Base-by-base conservation (phyloP, 2,797 vertebrate species). In the Dendrocincla fuliginosa region DNA sequence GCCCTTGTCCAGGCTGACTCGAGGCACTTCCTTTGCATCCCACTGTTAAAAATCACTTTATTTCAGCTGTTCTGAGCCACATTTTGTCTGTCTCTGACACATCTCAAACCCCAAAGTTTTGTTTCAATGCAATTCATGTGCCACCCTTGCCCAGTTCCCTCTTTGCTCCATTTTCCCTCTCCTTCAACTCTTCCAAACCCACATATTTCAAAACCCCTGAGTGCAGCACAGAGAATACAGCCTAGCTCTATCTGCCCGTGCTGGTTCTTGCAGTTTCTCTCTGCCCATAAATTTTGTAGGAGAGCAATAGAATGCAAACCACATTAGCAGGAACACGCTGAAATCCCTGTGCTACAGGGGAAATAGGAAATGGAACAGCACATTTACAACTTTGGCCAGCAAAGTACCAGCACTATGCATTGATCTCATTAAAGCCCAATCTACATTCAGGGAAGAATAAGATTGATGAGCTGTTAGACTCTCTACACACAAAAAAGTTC, bases 391-490 rank as follows among this genome's bases (percentile, higher is more conserved):
- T 96, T 96, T 94, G 94, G 96, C 95, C 96, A 81, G 91, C 7
- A 3, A 92, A 94, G 65, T 89, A 93, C 88, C 90, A 76, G 81
- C 85, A n/a, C 75, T 83, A 89, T 90, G 96, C 94, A 95, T 94
- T 95, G 95, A 96, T 96, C 93, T 96, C 95, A 96, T 97, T 97
- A 97, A 97, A 96, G 91, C 73, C 96, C 88, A 95, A 94, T 93
- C 91, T 96, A 95, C 94, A 95, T 96, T 96, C 95, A 91, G 87
- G 65, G 93, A 92, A 94, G 88, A 89, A 95, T 55, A 93, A 96
- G 93, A 94, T 57, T 94, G 94, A 96, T 93, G 90, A 96, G 80
- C 52, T 94, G 89, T 81, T 94, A 85, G 75, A 65, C 35, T 91
- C 90, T 94, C 94, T 73, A 89, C 93, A 84, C 56, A 86, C 59